Conservation (phyloP, 1,140 invertebrate species). For the Cepaea nemoralis region DNA sequence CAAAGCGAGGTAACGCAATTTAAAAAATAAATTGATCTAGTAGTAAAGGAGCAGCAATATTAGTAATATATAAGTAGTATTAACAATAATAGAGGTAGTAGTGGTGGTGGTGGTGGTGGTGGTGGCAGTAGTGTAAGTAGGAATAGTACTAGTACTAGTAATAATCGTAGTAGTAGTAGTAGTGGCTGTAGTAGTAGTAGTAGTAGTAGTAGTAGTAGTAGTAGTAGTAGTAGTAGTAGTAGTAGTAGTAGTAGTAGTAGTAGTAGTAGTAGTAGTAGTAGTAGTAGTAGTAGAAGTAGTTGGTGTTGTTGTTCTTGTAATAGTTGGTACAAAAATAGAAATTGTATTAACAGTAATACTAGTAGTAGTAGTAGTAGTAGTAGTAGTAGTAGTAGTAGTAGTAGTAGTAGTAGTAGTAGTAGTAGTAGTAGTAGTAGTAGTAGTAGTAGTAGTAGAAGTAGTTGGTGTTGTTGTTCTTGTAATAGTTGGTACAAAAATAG, state of each 20-base stretch:
- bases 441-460: no score
- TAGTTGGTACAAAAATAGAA: background rate
- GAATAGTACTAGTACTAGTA: background rate
- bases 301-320: background rate
- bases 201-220: background rate
- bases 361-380: conserved; percentile 31
- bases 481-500: background rate
- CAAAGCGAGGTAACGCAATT: background rate
- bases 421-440: background rate
- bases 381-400: conserved; percentile 4
- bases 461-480: background rate
- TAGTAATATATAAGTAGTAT: conserved; percentile 15
- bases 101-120: conserved; percentile 22
- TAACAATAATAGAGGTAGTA: conserved; percentile 30
- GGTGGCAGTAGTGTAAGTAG: background rate
- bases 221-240: conserved; percentile 22
- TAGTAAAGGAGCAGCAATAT: conserved; percentile 8
- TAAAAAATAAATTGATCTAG: background rate
- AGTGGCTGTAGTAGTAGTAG: background rate
- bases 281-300: conserved; percentile 28
- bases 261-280: conserved; percentile 20
- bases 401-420: background rate
- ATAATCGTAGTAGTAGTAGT: background rate
- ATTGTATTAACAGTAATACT: background rate
- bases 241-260: background rate